phyloP scores from a whole-genome alignment of 1,140 invertebrate genomes.

The Caenorhabditis latens region DNA sequence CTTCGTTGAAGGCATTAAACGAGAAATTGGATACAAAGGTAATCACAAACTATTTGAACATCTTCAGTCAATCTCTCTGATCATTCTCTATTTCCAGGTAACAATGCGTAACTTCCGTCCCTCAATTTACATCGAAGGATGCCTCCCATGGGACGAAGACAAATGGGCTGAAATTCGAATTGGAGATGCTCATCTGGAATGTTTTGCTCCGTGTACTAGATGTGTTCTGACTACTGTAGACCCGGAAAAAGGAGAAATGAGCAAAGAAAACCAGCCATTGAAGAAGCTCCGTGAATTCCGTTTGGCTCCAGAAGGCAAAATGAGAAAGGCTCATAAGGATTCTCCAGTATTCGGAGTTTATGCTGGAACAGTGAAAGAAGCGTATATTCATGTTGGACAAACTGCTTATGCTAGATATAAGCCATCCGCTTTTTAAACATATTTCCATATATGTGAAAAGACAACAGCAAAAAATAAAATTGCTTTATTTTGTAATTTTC shows the following conservation, averaged over 20 bases:
- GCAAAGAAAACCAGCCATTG: conserved; percentile 73
- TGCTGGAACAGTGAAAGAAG: conserved; percentile 35
- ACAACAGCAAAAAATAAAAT: too few relatives aligned
- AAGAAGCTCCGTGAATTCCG: conserved; percentile 71
- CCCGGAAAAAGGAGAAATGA: conserved; percentile 73
- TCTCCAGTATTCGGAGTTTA: conserved; percentile 19
- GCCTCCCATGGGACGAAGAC: conserved; percentile 75
- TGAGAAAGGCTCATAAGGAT: conserved; percentile 34
- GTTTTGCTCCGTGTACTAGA: conserved; percentile 69
- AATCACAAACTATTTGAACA: neutral
- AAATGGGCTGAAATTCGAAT: conserved; percentile 68
- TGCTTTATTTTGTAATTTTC: too few relatives aligned
- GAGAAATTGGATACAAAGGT: conserved; percentile 14
- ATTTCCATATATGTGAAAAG: too few relatives aligned
- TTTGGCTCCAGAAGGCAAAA: conserved; percentile 60
- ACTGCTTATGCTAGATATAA: conserved; percentile 55
- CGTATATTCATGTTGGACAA: conserved; percentile 55
- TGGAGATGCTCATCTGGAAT: conserved; percentile 66
- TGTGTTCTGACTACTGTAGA: conserved; percentile 74
- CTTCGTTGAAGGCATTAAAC: conserved; percentile 19
- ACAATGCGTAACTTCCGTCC: conserved; percentile 76
- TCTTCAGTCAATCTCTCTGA: neutral
- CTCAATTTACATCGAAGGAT: conserved; percentile 75
- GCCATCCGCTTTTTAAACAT: conserved; percentile 29
- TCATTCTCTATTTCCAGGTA: neutral